Evolutionary conservation across 1,140 invertebrate species (phyloP).

Genomic region (Diprion similis): DNA sequence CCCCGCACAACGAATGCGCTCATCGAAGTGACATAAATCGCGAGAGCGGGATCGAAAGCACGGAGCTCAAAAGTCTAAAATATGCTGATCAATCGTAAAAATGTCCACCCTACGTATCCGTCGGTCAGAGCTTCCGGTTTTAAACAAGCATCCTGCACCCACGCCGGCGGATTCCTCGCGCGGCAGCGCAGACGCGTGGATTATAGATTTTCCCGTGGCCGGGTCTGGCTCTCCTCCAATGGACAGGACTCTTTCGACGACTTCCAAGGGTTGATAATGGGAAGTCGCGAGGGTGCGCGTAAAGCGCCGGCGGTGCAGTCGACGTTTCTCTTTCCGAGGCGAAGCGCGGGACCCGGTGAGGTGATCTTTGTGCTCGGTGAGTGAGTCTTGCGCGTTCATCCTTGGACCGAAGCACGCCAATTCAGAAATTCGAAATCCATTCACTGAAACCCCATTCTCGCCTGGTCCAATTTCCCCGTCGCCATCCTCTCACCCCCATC

Average conservation of each 20-base stretch:
- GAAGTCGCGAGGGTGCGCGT: constrained; percentile 3
- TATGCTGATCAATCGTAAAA: too few relatives aligned
- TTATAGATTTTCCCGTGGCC: constrained; percentile 7
- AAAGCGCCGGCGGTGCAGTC: not conserved
- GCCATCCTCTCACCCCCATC: too few relatives aligned
- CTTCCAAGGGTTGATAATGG: constrained; percentile 1
- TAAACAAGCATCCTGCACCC: not conserved
- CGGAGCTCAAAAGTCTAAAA: too few relatives aligned
- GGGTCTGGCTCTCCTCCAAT: not conserved
- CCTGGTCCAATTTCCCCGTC: too few relatives aligned
- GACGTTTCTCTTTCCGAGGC: constrained; percentile 7
- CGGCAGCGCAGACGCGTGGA: not conserved
- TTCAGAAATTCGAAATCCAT: too few relatives aligned
- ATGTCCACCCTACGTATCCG: too few relatives aligned
- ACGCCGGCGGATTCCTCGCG: not conserved
- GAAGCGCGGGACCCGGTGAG: not conserved
- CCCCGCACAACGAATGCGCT: too few relatives aligned
- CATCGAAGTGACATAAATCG: too few relatives aligned
- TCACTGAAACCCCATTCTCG: too few relatives aligned
- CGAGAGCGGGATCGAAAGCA: too few relatives aligned
- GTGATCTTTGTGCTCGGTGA: not conserved
- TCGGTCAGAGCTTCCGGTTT: not conserved
- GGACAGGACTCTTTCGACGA: not conserved
- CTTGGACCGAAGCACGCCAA: too few relatives aligned
- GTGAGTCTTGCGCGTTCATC: not conserved